Evolutionary conservation across 2,888 invertebrate genomes (phyloP), one percentile per base, ranked within the genome.

Genomic region (Gymnocheta viridis): DNA sequence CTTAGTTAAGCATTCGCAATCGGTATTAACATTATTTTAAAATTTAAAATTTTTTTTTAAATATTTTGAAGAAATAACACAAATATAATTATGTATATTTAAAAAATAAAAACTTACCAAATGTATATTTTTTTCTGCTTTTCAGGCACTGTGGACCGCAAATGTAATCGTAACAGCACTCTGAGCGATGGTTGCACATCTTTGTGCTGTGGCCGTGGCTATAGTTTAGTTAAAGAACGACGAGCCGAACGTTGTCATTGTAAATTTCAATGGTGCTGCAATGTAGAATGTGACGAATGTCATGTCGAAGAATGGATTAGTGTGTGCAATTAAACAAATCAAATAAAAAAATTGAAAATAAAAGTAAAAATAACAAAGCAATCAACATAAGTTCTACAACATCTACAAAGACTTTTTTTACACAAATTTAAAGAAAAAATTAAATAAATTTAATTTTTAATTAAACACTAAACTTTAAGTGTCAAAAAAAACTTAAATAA

Each of bases 241-340:
- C 94, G 95, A 86, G 94, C 95, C 72, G 96, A 97, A 89, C 94
- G 96, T 32, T 98, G 98, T 91, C 95, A 96, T 90, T 98, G 98
- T 92, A 96, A 96, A 88, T 98, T 98, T 92, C 95, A 96, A 88
- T 98, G 98, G 98, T 98, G 98, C 93, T 98, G 98, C 92, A 93
- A 95, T 85, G 98, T 98, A 24, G 95, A 96, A 90, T 98, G 98
- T 91, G 95, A 97, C 88, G 95, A 95, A 89, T 98, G 98, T 91
- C 95, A 95, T 58, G 94, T 95, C 80, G 96, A 97, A 88, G 96
- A 96, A 90, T 97, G 97, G 96, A 95, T 97, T 85, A 96, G 97
- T 86, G 96, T 97, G 88, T 98, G 98, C 94, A 97, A 98, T 93
- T 97, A 93, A 85, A 60, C 7, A 56, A 47, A 69, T 56, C 27